A percentile compares a stretch with the other conserved stretches of the same genome.
phyloP scores from a whole-genome alignment of 2,797 vertebrate species.

The Acridotheres tristis region DNA sequence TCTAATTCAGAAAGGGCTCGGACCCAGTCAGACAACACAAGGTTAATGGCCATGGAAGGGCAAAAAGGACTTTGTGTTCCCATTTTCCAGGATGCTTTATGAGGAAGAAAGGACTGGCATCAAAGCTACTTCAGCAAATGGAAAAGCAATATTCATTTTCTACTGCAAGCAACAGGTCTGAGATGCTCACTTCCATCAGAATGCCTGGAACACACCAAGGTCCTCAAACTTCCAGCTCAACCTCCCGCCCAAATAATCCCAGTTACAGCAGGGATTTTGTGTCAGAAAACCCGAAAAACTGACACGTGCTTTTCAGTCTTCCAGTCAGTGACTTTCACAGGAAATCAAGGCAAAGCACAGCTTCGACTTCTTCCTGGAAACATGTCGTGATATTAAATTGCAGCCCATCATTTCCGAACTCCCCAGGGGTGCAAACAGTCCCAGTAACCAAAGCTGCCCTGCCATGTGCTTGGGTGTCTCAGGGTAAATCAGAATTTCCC shows the following conservation, averaged over 20 bases:
- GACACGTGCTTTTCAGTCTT: not conserved
- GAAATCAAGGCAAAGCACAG: not conserved
- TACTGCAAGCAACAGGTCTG: not conserved
- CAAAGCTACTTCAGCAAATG: not conserved
- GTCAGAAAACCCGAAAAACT: not conserved
- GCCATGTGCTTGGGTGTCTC: not conserved
- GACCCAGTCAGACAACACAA: not conserved
- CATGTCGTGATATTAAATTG: not conserved
- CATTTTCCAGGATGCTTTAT: not conserved
- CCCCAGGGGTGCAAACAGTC: not conserved
- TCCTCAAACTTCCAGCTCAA: not conserved
- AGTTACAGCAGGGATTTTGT: not conserved
- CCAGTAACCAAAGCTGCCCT: not conserved
- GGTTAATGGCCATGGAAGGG: not conserved
- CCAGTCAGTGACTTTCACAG: not conserved
- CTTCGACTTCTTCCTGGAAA: not conserved
- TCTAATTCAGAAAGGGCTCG: not conserved
- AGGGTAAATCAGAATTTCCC: not conserved
- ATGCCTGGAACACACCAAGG: not conserved
- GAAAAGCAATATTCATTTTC: not conserved
- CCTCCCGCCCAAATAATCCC: not conserved
- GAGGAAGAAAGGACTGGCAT: not conserved
- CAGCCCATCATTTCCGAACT: not conserved
- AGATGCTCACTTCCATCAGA: not conserved
- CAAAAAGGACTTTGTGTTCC: not conserved